Base-by-base conservation (phyloP, 2,113 vertebrate species). In the Misgurnus mizolepis region DNA sequence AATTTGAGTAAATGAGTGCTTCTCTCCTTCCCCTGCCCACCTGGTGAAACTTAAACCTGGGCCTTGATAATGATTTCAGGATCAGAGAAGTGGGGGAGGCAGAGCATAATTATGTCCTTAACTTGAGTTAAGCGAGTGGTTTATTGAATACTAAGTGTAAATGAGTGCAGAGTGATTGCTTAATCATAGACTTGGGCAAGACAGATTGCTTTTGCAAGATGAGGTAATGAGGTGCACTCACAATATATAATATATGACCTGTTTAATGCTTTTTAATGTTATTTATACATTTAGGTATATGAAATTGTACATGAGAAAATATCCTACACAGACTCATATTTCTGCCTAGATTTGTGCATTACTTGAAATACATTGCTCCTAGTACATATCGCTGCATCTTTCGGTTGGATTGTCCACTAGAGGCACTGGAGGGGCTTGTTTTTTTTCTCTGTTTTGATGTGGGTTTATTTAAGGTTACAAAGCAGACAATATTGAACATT, bases 31-130 rank as follows among this genome's bases (percentile, higher is more conserved):
- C 79, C 84, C 82, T 81, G 85, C 82, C 89, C 88, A 91, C 89
- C 91, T 91, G 89, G 86, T 91, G 88, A 90, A 90, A 92, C 88
- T 80, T 90, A 86, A 91, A 86, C 90, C 86, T 78, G 50, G 58
- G 84, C 76, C 84, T 85, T 83, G 84, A 85, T 79, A 86, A 85
- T 75, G 79, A 81, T 87, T 88, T 79, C 49, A 86, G 78, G 84
- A 87, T 82, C 77, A 85, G 80, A 76, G 58, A 55, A 64, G 58
- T 45, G 76, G 78, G 80, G 73, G 56, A 55, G 68, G 27, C 67
- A 62, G 43, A 50, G 40, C 69, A 72, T 81, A 60, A 87, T 85
- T 82, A 84, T 61, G 84, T 80, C 79, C 76, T 72, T 27, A 62
- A 66, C 83, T 76, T 88, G 56, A 80, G 69, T 87, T 62, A 83